Percentiles rank a stretch among this genome's conserved stretches.
These are phyloP conservation scores for Epinephelus awoara DNA, from an alignment of 2,797 vertebrate genomes.

Conservation along the genomic window DNA sequence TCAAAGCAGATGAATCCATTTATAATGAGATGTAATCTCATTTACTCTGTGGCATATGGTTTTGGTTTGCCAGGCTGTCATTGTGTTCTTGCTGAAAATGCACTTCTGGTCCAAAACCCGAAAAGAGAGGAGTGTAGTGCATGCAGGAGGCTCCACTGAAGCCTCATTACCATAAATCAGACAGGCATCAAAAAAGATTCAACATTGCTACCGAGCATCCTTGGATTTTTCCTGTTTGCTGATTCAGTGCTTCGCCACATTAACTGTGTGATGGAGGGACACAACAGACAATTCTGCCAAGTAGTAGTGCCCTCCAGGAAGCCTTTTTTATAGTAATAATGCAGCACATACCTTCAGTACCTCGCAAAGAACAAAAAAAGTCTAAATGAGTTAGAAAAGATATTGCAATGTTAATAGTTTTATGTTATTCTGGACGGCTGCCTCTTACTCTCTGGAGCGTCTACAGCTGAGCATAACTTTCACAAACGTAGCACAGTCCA, in stretches of 20 bases:
- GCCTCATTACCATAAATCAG: conserved; percentile 76
- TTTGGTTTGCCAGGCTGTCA: conserved; percentile 53
- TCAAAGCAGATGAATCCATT: conserved; percentile 69
- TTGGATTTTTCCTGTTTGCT: conserved; percentile 67
- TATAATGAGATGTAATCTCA: conserved; percentile 72
- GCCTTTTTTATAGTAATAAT: conserved; percentile 11
- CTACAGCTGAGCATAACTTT: neutral
- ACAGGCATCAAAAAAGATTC: conserved; percentile 65
- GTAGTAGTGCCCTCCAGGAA: neutral
- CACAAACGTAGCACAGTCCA: neutral
- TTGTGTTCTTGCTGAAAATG: conserved; percentile 74
- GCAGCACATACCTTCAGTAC: neutral
- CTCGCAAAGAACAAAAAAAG: neutral
- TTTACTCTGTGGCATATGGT: conserved; percentile 67
- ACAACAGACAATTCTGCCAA: conserved; percentile 33
- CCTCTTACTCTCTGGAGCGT: neutral
- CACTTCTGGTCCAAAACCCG: conserved; percentile 67
- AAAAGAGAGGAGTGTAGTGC: conserved; percentile 34
- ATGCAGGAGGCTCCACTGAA: conserved; percentile 59
- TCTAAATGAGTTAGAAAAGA: neutral
- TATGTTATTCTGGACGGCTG: neutral
- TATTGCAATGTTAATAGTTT: neutral
- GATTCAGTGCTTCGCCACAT: conserved; percentile 67
- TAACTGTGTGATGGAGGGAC: conserved; percentile 52
- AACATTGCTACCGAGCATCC: conserved; percentile 39